These are phyloP conservation scores for Xestobium rufovillosum DNA, from an alignment of 2,888 invertebrate genomes.

Conservation along the genomic window DNA sequence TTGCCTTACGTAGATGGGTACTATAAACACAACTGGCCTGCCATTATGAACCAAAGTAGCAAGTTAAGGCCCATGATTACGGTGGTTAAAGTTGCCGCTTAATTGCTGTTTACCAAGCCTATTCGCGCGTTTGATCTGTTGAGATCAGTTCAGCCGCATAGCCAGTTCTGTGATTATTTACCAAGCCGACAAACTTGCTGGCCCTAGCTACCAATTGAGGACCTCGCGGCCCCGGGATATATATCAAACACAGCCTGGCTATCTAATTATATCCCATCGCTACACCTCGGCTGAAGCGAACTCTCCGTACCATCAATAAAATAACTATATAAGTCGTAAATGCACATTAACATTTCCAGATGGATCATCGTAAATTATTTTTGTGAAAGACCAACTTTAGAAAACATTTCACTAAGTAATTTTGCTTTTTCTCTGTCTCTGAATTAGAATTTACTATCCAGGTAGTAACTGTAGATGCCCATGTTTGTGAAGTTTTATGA, in stretches of 20 bases:
- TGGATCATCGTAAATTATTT: too few relatives aligned
- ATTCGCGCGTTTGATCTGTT: conserved; percentile 44
- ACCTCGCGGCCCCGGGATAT: conserved; percentile 37
- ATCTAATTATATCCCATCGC: conserved; percentile 37
- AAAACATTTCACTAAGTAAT: too few relatives aligned
- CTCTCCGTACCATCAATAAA: background rate
- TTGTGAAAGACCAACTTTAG: too few relatives aligned
- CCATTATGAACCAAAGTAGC: conserved; percentile 44
- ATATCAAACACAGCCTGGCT: conserved; percentile 36
- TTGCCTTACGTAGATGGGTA: conserved; percentile 27
- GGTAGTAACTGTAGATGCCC: too few relatives aligned
- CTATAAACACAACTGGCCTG: conserved; percentile 39
- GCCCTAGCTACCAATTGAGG: conserved; percentile 41
- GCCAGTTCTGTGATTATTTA: conserved; percentile 42
- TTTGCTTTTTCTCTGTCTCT: too few relatives aligned
- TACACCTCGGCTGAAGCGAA: conserved; percentile 8
- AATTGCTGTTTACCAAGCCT: conserved; percentile 44
- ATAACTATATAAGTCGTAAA: too few relatives aligned
- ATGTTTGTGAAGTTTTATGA: too few relatives aligned
- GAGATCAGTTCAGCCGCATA: conserved; percentile 37
- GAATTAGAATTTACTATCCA: too few relatives aligned
- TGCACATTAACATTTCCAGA: too few relatives aligned
- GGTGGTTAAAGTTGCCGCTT: conserved; percentile 44
- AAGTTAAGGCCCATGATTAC: conserved; percentile 43
- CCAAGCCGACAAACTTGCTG: conserved; percentile 39